These are phyloP conservation scores for Lamellibrachia luymesi DNA, from an alignment of 1,140 invertebrate species.

Conservation along the genomic window DNA sequence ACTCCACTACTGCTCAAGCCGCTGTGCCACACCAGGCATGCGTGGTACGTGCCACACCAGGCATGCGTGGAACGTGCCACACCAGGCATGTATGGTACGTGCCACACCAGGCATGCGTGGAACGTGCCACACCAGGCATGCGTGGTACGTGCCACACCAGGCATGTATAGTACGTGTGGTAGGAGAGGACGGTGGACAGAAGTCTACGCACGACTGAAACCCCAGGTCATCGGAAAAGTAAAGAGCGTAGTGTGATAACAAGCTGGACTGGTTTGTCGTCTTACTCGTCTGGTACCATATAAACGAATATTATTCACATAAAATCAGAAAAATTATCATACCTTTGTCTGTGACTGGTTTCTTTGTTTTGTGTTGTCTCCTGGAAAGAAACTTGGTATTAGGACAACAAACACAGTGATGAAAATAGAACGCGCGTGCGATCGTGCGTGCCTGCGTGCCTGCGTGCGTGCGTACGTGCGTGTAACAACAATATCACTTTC, in stretches of 20 bases:
- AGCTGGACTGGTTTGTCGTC: too few relatives aligned
- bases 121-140: too few relatives aligned
- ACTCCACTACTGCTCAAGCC: too few relatives aligned
- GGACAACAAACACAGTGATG: neutral
- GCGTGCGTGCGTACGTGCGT: neutral
- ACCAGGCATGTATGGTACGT: too few relatives aligned
- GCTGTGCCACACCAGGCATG: too few relatives aligned
- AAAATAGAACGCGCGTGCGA: neutral
- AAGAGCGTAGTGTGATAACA: neutral
- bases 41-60: neutral
- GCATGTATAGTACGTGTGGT: too few relatives aligned
- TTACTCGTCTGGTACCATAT: too few relatives aligned
- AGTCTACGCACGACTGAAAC: too few relatives aligned
- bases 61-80: neutral
- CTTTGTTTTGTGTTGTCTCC: neutral
- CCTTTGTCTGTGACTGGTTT: neutral
- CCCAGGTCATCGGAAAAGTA: neutral
- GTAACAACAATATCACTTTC: neutral
- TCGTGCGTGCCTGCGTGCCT: neutral
- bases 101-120: too few relatives aligned
- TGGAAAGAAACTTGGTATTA: neutral
- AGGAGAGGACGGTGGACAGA: too few relatives aligned
- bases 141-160: too few relatives aligned
- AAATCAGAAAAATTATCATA: neutral
- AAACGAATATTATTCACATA: neutral